Evolutionary conservation across 1,140 invertebrate genomes (phyloP).

Genomic region (Proctacanthus coquilletti): DNA sequence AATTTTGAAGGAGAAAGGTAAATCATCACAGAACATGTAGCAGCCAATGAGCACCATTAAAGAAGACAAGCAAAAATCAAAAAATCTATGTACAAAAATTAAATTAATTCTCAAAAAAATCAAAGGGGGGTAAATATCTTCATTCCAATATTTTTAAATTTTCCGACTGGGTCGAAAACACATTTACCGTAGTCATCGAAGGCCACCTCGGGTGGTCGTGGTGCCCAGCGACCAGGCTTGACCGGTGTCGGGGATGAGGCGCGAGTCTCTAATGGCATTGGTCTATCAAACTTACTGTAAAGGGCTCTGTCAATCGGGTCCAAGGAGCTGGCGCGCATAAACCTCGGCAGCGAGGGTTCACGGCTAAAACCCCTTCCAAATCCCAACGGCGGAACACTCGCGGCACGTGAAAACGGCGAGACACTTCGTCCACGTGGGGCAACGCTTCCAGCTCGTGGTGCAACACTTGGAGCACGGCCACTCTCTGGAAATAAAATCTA

Average conservation of each 20-base stretch:
- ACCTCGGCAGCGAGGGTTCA: slow-evolving; percentile 23
- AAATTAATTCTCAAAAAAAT: background rate
- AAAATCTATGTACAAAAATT: background rate
- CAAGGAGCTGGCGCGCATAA: slow-evolving; percentile 25
- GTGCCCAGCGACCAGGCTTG: slow-evolving; percentile 46
- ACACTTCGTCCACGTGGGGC: slow-evolving; percentile 11
- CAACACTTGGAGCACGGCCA: slow-evolving; percentile 26
- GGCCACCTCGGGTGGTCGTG: slow-evolving; percentile 45
- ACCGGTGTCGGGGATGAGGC: slow-evolving; percentile 45
- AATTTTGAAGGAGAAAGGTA: too few species aligned
- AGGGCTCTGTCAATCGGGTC: slow-evolving; percentile 35
- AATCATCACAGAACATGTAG: too few species aligned
- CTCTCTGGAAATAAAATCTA: too few species aligned
- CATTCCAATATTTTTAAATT: too few species aligned
- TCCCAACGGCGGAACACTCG: slow-evolving; percentile 14
- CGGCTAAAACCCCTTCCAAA: slow-evolving; percentile 20
- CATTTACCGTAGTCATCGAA: slow-evolving; percentile 53
- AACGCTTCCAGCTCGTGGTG: slow-evolving; percentile 20
- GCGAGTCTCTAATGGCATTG: slow-evolving; percentile 32
- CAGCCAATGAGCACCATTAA: too few species aligned
- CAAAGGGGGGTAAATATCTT: too few species aligned
- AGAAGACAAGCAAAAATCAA: too few species aligned
- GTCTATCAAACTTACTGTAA: slow-evolving; percentile 34
- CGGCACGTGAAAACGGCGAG: slow-evolving; percentile 12
- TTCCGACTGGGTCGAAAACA: too few species aligned